Conservation (phyloP, 23 tunicate species). For the Trididemnum miniatum region DNA sequence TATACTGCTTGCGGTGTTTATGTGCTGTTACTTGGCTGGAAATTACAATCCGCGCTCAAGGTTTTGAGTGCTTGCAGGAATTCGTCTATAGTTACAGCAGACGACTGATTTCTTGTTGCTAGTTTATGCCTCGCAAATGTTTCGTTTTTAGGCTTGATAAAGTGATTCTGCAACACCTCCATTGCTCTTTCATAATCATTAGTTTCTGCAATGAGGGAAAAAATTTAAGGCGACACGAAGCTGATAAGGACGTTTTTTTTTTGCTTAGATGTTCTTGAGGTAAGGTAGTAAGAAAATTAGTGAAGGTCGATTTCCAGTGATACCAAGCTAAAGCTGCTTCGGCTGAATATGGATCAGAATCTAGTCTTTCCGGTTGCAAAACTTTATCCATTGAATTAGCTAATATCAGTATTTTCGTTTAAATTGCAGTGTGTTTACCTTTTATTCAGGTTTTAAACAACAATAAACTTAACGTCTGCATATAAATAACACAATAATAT, state of each 20-base stretch:
- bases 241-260: not conserved
- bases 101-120: conserved; percentile 2
- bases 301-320: conserved; percentile 9
- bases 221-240: not conserved
- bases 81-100: not conserved
- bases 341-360: not conserved
- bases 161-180: not conserved
- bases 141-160: conserved; percentile 11
- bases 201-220: not conserved
- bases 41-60: conserved; percentile 14
- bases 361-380: conserved; percentile 19
- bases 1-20: not conserved
- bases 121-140: conserved; percentile 5
- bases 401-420: not conserved
- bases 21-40: not conserved
- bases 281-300: not conserved
- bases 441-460: conserved; percentile 7
- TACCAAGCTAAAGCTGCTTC: not conserved
- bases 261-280: not conserved
- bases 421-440: not conserved
- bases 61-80: conserved; percentile 8
- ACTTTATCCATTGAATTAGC: conserved; percentile 5
- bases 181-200: conserved; percentile 1
- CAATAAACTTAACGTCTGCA: too few relatives aligned
- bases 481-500: too few relatives aligned